Base-by-base conservation (phyloP, 2,797 vertebrate genomes). In the Danio kyathit region DNA sequence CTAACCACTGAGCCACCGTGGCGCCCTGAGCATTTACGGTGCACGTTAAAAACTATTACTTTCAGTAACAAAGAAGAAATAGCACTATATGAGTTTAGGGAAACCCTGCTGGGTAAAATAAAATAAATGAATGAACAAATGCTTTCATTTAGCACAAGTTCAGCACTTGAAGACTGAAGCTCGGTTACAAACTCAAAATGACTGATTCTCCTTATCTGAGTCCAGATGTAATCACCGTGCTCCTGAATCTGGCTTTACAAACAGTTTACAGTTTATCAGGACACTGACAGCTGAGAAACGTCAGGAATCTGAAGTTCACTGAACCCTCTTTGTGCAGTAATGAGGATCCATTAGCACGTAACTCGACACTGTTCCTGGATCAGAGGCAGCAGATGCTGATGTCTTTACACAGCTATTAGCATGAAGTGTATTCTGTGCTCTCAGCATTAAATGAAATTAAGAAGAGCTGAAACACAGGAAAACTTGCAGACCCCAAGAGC, bases 281-380 rank as follows among this genome's bases (percentile, higher is more conserved):
- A 8, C 5, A 73, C 57, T 57, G 51, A 51, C 67, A 72, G 59
- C 69, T 59, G 69, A 82, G 52, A 51, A 21, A 65, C 67, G 14
- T 65, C 74, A 78, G 81, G 81, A 82, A 82, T 78, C 57, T 49
- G 52, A 71, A 71, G 75, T 65, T 64, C 29, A 61, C 14, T 60
- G 69, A 61, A 79, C 70, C 41, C 74, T 74, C 69, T 78, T 74
- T 83, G 70, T 69, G 70, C 56, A 60, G 69, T 66, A 60, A 74
- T 74, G 61, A 79, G 70, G 38, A 74, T 38, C 70, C 76, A 79
- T 79, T 79, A 69, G n/a, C 49, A 56, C 1, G 70, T 79, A 79
- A 83, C 57, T 51, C 17, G 64, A 74, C 77, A 72, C 77, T 64
- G 67, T 72, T 56, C 77, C 41, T 29, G 48, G 67, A 79, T 72